Base-by-base conservation (phyloP, 2,113 vertebrate species). In the Romanogobio albipinnatus region DNA sequence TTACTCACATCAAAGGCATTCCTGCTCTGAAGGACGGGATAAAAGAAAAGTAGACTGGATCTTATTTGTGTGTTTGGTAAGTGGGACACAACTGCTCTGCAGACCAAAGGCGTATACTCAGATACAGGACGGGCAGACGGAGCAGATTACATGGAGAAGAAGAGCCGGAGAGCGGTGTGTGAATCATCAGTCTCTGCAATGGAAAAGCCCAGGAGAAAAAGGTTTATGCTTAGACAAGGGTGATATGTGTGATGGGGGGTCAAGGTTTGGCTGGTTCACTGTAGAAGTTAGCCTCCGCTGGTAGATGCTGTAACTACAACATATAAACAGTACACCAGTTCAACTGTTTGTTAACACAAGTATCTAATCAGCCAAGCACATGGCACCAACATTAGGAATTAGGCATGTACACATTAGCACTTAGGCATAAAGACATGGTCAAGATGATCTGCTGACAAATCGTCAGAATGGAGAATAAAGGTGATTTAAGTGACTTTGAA, bases 31-130 rank as follows among this genome's bases (percentile, higher is more conserved):
- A 78, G 8, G 39, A 79, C 0, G 2, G 36, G n/a, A 79, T 61
- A 6, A 62, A 26, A 29, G 58, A 79, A 45, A 47, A 79, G 58
- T 62, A 22, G 76, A 77, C 76, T 77, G 53, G 76, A 77, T 59
- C 33, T 5, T 78, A 78, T 78, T 59, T 78, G 56, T 39, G 56
- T 77, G 51, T 58, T 58, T 58, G 29, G 1, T 19, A 77, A 77
- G 51, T 15, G 33, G 76, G 7, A 78, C 76, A 78, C 76, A 78
- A 78, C 33, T 43, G 53, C 36, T 43, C 22, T n/a, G 22, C 56
- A 61, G 36, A 43, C 56, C 33, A 61, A 78, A 78, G 56, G 10
- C n/a, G 1, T 43, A 14, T 8, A 24, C 56, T 59, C 51, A 39
- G 6, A 11, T 58, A 39, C 73, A 75, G 36, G 45, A 76, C 9